Conservation (phyloP, 1,140 invertebrate species). For the Plodia interpunctella region DNA sequence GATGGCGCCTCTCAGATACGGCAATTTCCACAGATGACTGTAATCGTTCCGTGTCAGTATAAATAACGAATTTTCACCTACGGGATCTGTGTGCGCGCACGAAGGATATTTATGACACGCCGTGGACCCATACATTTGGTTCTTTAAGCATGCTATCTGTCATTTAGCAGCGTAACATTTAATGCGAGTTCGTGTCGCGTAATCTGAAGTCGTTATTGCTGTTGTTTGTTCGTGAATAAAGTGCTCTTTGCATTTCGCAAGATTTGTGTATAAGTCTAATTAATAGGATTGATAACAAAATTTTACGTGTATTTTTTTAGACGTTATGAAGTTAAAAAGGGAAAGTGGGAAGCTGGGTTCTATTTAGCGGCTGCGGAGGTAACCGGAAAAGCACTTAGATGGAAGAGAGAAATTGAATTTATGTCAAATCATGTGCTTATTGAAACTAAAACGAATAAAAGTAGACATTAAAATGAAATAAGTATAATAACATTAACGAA, state of each 20-base stretch:
- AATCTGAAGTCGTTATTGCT: conserved; percentile 1
- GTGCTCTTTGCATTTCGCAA: background rate
- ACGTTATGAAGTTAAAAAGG: too few relatives aligned
- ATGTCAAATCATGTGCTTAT: too few relatives aligned
- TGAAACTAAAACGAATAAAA: too few relatives aligned
- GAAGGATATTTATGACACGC: conserved; percentile 6
- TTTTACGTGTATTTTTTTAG: background rate
- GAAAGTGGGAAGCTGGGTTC: too few relatives aligned
- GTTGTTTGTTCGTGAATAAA: background rate
- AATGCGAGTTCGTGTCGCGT: conserved; percentile 3
- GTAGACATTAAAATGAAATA: too few relatives aligned
- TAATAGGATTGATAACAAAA: background rate
- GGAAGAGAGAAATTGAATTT: too few relatives aligned
- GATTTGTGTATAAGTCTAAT: background rate
- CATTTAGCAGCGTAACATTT: conserved; percentile 2
- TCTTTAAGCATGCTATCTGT: conserved; percentile 8
- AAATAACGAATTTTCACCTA: conserved; percentile 13
- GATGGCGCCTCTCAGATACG: conserved; percentile 4
- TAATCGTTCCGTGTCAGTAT: conserved; percentile 11
- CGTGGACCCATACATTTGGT: background rate
- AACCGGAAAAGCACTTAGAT: too few relatives aligned
- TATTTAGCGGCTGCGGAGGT: too few relatives aligned
- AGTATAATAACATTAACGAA: too few relatives aligned
- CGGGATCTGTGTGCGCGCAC: background rate
- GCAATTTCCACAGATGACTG: conserved; percentile 12